Conservation (phyloP, 2,888 invertebrate species). For the Protophormia terraenovae region DNA sequence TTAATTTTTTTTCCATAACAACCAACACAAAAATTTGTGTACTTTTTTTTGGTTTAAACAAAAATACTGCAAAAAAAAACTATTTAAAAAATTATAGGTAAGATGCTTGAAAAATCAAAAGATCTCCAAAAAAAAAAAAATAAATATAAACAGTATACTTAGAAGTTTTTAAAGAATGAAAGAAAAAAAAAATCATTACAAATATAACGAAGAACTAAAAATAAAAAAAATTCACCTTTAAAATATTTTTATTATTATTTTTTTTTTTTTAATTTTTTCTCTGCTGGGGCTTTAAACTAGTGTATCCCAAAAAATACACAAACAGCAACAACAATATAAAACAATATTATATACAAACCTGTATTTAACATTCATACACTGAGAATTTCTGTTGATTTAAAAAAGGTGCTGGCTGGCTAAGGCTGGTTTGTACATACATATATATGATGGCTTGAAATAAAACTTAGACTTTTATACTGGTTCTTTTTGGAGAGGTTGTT, state of each 20-base stretch:
- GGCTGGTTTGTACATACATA: slow-evolving; percentile 18
- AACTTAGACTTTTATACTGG: slow-evolving; percentile 55
- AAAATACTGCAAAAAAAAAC: slow-evolving; percentile 29
- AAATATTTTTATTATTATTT: slow-evolving; percentile 28
- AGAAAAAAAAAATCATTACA: slow-evolving; percentile 27
- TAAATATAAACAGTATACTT: slow-evolving; percentile 28
- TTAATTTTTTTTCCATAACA: slow-evolving; percentile 9
- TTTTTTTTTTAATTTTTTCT: not conserved
- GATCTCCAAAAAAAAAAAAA: not conserved
- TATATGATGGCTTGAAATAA: slow-evolving; percentile 38
- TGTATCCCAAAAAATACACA: slow-evolving; percentile 48
- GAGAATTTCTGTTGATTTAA: slow-evolving; percentile 52
- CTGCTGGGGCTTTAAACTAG: slow-evolving; percentile 32
- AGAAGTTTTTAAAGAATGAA: slow-evolving; percentile 35
- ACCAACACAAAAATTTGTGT: slow-evolving; percentile 43
- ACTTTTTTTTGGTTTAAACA: slow-evolving; percentile 24
- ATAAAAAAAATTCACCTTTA: slow-evolving; percentile 42
- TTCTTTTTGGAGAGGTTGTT: slow-evolving; percentile 56
- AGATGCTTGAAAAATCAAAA: slow-evolving; percentile 22
- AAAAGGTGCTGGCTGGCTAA: slow-evolving; percentile 55
- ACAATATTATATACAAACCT: slow-evolving; percentile 54
- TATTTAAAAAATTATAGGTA: slow-evolving; percentile 49
- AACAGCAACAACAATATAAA: slow-evolving; percentile 7
- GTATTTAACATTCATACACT: slow-evolving; percentile 63
- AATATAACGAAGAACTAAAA: slow-evolving; percentile 30